Evolutionary conservation across 2,888 invertebrate species (phyloP), one percentile per base, ranked within the genome.

Genomic region (Homarus gammarus): DNA sequence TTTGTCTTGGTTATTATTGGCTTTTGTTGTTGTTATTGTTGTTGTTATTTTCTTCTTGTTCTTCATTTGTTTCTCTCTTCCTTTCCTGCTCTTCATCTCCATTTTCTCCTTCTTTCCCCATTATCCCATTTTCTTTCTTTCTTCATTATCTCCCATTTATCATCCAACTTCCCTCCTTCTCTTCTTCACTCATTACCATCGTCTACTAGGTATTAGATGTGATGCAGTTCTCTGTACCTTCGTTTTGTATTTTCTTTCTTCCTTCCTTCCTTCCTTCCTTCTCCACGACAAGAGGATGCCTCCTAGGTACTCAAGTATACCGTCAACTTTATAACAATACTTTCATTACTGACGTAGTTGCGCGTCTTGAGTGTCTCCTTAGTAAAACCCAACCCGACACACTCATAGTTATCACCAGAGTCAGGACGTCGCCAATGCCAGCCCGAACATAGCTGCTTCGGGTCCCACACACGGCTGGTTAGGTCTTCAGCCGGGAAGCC

Each of bases 291-390:
- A 18, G 5, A 27, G 33, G 10, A 27, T 22, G 82, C 44, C 77
- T 22, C 33, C 38, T 89, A 89, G 12, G 38, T 15, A 22, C n/a
- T 94, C 92, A 95, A 94, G 94, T 94, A 95, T 87, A 95, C 94
- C 92, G 95, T 94, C 79, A 95, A 93, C 94, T 95, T 95, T 92
- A 95, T 93, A 91, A 95, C 93, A 81, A 95, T 93, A 86, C 94
- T 93, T 92, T 95, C 94, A 92, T 94, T 93, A 90, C 94, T 93
- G 36, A 95, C 93, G 92, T 95, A 95, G 73, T 94, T 93, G 83
- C 94, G 93, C 56, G 94, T 93, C 31, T 94, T 92, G 75, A 95
- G 93, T 3, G 94, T 94, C 89, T 94, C 94, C 89, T 94, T 94
- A 1, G 95, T 94, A 92, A 95, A 94, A 38, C 95, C 94, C 51